These are phyloP conservation scores for Pardosa pseudoannulata DNA, from an alignment of 2,888 invertebrate genomes.

Conservation along the genomic window DNA sequence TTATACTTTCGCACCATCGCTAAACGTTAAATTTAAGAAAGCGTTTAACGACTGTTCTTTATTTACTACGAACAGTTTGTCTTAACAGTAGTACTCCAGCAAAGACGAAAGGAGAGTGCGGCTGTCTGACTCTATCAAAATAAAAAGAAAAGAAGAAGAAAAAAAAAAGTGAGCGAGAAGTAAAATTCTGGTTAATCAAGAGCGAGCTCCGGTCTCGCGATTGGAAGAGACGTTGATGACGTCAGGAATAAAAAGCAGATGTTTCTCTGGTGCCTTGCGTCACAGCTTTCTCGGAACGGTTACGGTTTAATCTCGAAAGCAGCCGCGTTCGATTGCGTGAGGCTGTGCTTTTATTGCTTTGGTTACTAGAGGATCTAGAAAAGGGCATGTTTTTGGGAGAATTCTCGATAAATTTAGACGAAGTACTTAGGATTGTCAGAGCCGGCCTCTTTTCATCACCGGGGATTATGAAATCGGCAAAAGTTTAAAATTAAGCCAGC, in stretches of 20 bases:
- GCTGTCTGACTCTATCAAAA: not conserved
- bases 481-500: not conserved
- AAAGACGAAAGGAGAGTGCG: not conserved
- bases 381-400: slow-evolving; percentile 2
- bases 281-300: slow-evolving; percentile 19
- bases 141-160: slow-evolving; percentile 27
- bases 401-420: slow-evolving; percentile 13
- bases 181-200: slow-evolving; percentile 50
- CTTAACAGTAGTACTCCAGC: not conserved
- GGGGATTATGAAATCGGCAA: not conserved
- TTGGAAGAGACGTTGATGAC: slow-evolving; percentile 32
- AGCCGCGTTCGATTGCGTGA: not conserved
- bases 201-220: not conserved
- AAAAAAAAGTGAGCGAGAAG: too few species aligned
- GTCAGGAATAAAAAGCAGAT: slow-evolving; percentile 46
- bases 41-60: too few species aligned
- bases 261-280: slow-evolving; percentile 33
- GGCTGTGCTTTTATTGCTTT: slow-evolving; percentile 12
- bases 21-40: too few species aligned
- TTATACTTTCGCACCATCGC: too few species aligned
- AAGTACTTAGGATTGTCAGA: not conserved
- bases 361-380: not conserved
- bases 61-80: too few species aligned
- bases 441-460: not conserved
- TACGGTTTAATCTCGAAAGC: slow-evolving; percentile 15